Conservation (phyloP, 2,888 invertebrate species). For the Brachyopa scutellaris region DNA sequence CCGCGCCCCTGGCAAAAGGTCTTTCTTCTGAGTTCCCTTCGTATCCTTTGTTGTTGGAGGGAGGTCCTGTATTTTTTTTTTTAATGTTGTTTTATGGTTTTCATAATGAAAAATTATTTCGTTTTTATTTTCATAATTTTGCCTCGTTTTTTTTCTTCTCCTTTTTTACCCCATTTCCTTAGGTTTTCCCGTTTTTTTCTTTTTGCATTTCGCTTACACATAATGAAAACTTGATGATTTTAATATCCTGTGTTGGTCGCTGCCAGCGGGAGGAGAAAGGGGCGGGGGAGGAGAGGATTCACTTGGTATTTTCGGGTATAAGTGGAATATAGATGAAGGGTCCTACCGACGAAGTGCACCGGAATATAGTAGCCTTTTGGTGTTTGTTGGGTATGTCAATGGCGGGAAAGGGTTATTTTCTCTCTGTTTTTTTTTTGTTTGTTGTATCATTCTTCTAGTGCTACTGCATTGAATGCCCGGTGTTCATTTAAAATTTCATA, state of each 20-base stretch:
- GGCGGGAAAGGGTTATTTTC: not conserved
- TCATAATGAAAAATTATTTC: conserved; percentile 70
- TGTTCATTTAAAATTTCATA: no score
- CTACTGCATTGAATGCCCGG: not conserved
- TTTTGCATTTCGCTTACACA: conserved; percentile 32
- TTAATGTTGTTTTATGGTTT: conserved; percentile 69
- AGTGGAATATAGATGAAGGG: conserved; percentile 18
- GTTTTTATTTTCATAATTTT: conserved; percentile 67
- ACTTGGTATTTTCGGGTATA: conserved; percentile 13
- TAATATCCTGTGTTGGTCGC: conserved; percentile 43
- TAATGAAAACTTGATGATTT: conserved; percentile 71
- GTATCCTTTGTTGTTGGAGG: conserved; percentile 27
- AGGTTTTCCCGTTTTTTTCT: conserved; percentile 7
- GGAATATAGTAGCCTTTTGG: conserved; percentile 1
- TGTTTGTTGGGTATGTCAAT: conserved; percentile 1
- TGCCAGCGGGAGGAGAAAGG: no score
- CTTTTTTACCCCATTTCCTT: conserved; percentile 13
- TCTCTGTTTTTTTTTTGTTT: not conserved
- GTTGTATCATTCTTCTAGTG: not conserved
- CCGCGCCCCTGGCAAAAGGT: conserved; percentile 33
- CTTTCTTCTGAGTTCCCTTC: not conserved
- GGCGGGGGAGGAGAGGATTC: conserved; percentile 37
- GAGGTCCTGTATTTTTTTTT: conserved; percentile 22
- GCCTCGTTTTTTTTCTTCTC: conserved; percentile 8
- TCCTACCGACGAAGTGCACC: not conserved